Evolutionary conservation across 2,113 vertebrate species (phyloP).

Genomic region (Peromyscus polionotus): DNA sequence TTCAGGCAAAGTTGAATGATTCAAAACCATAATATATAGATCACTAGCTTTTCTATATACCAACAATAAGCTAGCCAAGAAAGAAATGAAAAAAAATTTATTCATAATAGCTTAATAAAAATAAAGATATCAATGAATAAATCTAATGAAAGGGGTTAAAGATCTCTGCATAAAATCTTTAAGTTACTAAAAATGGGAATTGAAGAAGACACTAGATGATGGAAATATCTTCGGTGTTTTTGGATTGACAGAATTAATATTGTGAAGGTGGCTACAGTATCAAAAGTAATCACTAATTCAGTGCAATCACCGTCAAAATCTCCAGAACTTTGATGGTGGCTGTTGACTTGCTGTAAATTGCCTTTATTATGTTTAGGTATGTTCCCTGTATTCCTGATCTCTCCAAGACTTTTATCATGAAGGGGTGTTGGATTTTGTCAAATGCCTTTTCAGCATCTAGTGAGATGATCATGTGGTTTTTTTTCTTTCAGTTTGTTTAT

Average conservation of each 20-base stretch:
- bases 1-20: neutral
- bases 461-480: too few relatives aligned
- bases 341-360: too few relatives aligned
- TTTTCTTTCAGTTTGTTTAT: too few relatives aligned
- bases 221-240: neutral
- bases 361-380: too few relatives aligned
- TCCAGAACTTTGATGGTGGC: neutral
- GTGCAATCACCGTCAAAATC: neutral
- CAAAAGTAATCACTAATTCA: neutral
- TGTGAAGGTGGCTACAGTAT: neutral
- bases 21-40: neutral
- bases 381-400: too few relatives aligned
- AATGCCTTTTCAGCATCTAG: too few relatives aligned
- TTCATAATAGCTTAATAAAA: neutral
- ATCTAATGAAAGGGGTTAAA: neutral
- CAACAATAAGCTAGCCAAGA: neutral
- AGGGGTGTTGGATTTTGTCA: too few relatives aligned
- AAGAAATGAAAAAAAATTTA: neutral
- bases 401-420: too few relatives aligned
- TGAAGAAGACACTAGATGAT: neutral
- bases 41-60: neutral
- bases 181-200: neutral
- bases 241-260: neutral
- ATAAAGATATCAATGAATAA: neutral
- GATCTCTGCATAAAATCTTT: neutral